Base-by-base conservation (phyloP, 2,113 vertebrate species). In the Micromys minutus region DNA sequence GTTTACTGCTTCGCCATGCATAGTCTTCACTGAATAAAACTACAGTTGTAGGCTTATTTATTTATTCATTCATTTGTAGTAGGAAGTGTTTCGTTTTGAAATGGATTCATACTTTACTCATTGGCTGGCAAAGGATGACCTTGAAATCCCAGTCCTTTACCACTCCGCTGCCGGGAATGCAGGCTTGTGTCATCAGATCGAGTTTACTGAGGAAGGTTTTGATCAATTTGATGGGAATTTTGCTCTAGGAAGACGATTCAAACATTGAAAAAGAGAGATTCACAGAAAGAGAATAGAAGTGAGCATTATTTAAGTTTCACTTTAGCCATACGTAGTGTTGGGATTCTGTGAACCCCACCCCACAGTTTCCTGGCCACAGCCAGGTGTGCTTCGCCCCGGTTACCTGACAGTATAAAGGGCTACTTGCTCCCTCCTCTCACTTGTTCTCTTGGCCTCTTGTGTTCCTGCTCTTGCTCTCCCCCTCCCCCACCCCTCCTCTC, bases 321-420 rank as follows among this genome's bases (percentile, higher is more conserved):
- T 93, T 94, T 91, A 45, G 90, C 81, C 36, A 61, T 26, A 87
- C n/a, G n/a, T n/a, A n/a, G n/a, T n/a, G n/a, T n/a, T n/a, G n/a
- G n/a, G n/a, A n/a, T n/a, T n/a, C n/a, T n/a, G n/a, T n/a, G n/a
- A n/a, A n/a, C n/a, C n/a, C n/a, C n/a, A n/a, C n/a, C n/a, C n/a
- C n/a, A n/a, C n/a, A n/a, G n/a, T n/a, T n/a, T n/a, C n/a, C n/a
- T n/a, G n/a, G n/a, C n/a, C n/a, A n/a, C n/a, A n/a, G n/a, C n/a
- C n/a, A n/a, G n/a, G n/a, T n/a, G n/a, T n/a, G n/a, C n/a, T n/a
- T n/a, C n/a, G n/a, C n/a, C n/a, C n/a, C n/a, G n/a, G n/a, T n/a
- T n/a, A n/a, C n/a, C n/a, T n/a, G n/a, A n/a, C n/a, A n/a, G n/a
- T n/a, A n/a, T n/a, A n/a, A n/a, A n/a, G n/a, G n/a, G n/a, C n/a